phyloP scores from a whole-genome alignment of 1,140 invertebrate species.

The Drosophila funebris region DNA sequence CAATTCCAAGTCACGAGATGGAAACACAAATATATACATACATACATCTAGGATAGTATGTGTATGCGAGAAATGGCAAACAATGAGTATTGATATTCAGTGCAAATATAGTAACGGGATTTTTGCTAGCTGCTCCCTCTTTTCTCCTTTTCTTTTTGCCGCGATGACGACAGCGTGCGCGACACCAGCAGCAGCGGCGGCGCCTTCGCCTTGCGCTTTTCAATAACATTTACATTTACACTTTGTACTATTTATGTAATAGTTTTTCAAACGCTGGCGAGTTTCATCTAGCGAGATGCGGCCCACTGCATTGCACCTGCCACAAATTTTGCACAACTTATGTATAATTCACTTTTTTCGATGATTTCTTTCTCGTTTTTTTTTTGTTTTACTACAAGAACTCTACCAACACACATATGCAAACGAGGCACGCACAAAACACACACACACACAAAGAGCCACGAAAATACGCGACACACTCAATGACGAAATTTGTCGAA shows the following conservation, averaged over 20 bases:
- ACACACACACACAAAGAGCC: slow-evolving; percentile 36
- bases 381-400: slow-evolving; percentile 75
- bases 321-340: slow-evolving; percentile 40
- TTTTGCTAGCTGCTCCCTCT: slow-evolving; percentile 57
- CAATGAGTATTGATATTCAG: slow-evolving; percentile 50
- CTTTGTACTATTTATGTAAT: slow-evolving; percentile 81
- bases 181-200: slow-evolving; percentile 44
- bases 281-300: slow-evolving; percentile 18
- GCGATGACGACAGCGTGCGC: slow-evolving; percentile 77
- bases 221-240: slow-evolving; percentile 76
- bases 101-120: slow-evolving; percentile 62
- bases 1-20: slow-evolving; percentile 62
- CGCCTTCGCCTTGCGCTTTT: slow-evolving; percentile 66
- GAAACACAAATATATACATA: slow-evolving; percentile 36
- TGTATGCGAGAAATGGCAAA: slow-evolving; percentile 35
- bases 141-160: slow-evolving; percentile 49
- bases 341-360: slow-evolving; percentile 62
- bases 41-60: slow-evolving; percentile 11
- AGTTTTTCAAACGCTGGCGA: slow-evolving; percentile 68
- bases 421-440: slow-evolving; percentile 59
- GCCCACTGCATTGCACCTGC: slow-evolving; percentile 25
- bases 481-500: slow-evolving; percentile 83
- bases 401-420: slow-evolving; percentile 59
- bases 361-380: slow-evolving; percentile 53
- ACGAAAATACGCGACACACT: slow-evolving; percentile 60